phyloP scores from a whole-genome alignment of 2,888 invertebrate species.

The Xestobium rufovillosum region DNA sequence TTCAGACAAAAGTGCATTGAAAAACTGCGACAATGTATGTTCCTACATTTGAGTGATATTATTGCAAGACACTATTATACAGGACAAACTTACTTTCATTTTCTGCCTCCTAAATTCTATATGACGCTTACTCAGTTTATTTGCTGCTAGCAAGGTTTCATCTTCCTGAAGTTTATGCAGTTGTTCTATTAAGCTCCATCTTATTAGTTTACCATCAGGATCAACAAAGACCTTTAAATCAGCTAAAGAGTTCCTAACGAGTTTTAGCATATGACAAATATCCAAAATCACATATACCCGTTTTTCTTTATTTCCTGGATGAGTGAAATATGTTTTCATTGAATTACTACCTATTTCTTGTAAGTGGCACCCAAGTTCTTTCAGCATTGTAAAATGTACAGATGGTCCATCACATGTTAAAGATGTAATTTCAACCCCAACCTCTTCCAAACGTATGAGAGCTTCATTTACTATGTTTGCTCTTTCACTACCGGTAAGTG shows the following conservation, averaged over 20 bases:
- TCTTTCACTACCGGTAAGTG: constrained; percentile 12
- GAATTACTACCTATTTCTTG: constrained; percentile 5
- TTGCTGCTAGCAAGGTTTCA: constrained; percentile 15
- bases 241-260: constrained; percentile 11
- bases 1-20: too few relatives aligned
- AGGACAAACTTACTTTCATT: constrained; percentile 16
- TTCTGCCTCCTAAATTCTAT: constrained; percentile 13
- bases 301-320: constrained; percentile 3
- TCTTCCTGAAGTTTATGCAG: constrained; percentile 8
- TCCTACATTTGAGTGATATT: too few relatives aligned
- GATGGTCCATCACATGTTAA: constrained; percentile 20
- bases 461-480: constrained; percentile 13
- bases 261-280: constrained; percentile 14
- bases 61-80: too few relatives aligned
- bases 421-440: constrained; percentile 12
- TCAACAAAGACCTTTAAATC: constrained; percentile 7
- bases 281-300: constrained; percentile 15
- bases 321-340: constrained; percentile 7
- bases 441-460: constrained; percentile 10
- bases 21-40: too few relatives aligned
- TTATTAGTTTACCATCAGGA: constrained; percentile 10
- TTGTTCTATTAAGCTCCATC: constrained; percentile 14
- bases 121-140: constrained; percentile 13
- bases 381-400: constrained; percentile 17
- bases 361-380: constrained; percentile 16